A percentile compares a stretch with the other conserved stretches of the same genome.
phyloP scores from a whole-genome alignment of 2,113 vertebrate genomes.

The Cricetomys ansorgei region DNA sequence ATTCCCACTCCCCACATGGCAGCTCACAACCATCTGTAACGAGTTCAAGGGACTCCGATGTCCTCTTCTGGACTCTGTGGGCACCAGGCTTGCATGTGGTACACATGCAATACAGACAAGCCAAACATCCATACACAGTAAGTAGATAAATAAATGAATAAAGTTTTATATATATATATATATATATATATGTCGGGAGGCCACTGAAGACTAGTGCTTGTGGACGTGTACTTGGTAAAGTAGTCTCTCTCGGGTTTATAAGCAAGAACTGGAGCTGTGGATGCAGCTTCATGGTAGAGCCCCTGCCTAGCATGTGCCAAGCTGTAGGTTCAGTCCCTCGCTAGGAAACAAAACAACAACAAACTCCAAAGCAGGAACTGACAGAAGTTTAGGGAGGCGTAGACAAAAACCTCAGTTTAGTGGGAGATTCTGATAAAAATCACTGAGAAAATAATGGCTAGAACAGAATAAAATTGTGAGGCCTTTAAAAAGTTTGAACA shows the following conservation, averaged over 20 bases:
- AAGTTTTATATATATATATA: too few species aligned
- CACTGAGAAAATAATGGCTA: background rate
- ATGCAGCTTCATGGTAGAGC: background rate
- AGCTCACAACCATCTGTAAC: background rate
- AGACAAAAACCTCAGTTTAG: background rate
- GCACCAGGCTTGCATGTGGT: background rate
- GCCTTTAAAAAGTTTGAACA: constrained; percentile 24
- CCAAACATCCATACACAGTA: background rate
- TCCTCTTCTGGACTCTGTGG: background rate
- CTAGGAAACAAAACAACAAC: background rate
- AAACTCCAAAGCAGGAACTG: background rate
- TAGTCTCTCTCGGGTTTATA: background rate
- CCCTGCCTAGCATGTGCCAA: background rate
- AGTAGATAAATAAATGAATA: too few species aligned
- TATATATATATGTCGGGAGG: too few species aligned
- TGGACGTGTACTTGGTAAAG: background rate
- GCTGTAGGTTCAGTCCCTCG: background rate
- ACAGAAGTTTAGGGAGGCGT: constrained; percentile 9
- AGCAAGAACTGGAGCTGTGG: background rate
- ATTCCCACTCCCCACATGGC: background rate
- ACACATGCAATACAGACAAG: background rate
- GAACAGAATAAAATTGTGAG: constrained; percentile 4
- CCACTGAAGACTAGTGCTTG: background rate
- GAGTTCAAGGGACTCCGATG: background rate
- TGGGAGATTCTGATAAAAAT: background rate